phyloP scores from a whole-genome alignment of 2,797 vertebrate species.

The Sebastes miniatus region DNA sequence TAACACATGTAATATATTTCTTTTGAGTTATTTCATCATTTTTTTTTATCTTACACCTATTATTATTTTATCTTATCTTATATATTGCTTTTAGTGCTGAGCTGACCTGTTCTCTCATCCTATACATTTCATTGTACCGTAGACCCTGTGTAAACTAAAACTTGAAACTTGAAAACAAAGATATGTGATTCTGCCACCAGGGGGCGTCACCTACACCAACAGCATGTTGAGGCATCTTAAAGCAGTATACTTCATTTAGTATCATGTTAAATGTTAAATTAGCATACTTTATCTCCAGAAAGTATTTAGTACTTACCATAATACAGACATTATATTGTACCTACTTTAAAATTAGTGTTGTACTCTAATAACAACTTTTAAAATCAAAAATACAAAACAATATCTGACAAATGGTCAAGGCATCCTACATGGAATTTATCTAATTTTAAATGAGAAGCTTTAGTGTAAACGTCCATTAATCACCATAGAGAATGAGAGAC shows the following conservation, averaged over 20 bases:
- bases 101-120: accelerated
- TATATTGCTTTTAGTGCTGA: no score
- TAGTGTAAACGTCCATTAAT: conserved; percentile 45
- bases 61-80: no score
- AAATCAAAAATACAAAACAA: neutral
- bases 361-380: neutral
- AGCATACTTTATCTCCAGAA: neutral
- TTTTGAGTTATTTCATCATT: no score
- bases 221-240: neutral
- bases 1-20: no score
- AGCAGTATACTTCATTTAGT: neutral
- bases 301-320: neutral
- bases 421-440: conserved; percentile 13
- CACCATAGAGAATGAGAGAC: conserved; percentile 24
- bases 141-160: no score
- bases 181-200: conserved; percentile 51
- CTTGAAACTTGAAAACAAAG: no score
- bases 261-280: neutral
- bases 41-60: no score
- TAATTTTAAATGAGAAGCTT: conserved; percentile 22
- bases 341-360: neutral
- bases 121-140: no score
- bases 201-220: conserved; percentile 31
- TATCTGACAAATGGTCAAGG: neutral
- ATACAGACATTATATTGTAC: neutral